Base-by-base conservation (phyloP, 1,140 invertebrate species). In the Drosophila paulistorum region DNA sequence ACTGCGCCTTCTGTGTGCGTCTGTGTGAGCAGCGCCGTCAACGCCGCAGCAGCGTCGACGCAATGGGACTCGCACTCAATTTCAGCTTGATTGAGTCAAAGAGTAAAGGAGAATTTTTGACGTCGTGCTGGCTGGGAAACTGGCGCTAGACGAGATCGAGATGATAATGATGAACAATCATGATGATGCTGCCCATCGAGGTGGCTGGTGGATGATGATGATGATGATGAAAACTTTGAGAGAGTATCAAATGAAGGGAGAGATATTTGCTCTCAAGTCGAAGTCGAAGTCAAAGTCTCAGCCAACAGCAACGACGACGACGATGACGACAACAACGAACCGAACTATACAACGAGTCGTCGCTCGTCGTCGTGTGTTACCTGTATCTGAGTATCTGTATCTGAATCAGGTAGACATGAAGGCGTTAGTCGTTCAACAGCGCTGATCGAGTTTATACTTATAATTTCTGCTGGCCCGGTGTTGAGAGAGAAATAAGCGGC, bases 341-440 rank as follows among this genome's bases (percentile, higher is more conserved):
- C 51, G 14, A 42, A 42, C 57, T 5, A 30, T 5, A 30, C 9
- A 11, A 30, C 39, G 42, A n/a, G 51, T 63, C 63, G 67, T 39
- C 45, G 37, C 33, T 26, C 57, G 23, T 77, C 54, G 61, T 30
- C n/a, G 23, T 33, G 33, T 10, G 45, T 37, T 35, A 26, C 37
- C 37, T n/a, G 75, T 72, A 84, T 70, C 71, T 72, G 68, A 70
- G 42, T 69, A 71, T 81, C 81, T 79, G 82, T 85, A 79, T 86
- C 81, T 81, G 90, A 90, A 89, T 89, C 83, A 92, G 91, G 91
- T 90, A 92, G 91, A 92, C 91, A 92, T 85, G 77, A 76, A 92
- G 91, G 91, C 91, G 91, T 92, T 92, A 92, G 91, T 92, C 90
- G 91, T 91, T 91, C 91, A 74, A 83, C 89, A 91, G 86, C 91